Evolutionary conservation across 2,888 invertebrate species (phyloP), one percentile per base, ranked within the genome.

Genomic region (Macroteleia sp.): DNA sequence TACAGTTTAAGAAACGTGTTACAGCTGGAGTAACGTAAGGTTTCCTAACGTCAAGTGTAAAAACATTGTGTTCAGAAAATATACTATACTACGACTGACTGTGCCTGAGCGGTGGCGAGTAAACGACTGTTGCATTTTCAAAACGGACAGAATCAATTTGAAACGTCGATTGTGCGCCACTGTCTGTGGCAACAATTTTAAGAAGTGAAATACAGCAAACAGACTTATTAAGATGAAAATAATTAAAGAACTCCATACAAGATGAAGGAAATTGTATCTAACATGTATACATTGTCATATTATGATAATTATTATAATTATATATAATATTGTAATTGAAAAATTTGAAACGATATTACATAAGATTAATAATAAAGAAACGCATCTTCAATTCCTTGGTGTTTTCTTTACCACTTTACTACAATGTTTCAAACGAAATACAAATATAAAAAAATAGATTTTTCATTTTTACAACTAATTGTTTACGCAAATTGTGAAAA

Each of bases 31-130:
- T 90, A 90, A 90, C 86, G 87, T 91, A 91, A 91, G 78, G 88
- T 91, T 91, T 91, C 91, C 91, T 91, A 90, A 91, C 86, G 90
- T 91, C 89, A 89, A 89, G 87, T 90, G 89, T 91, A 91, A 91
- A 90, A 90, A 91, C 87, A 91, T 91, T 91, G 91, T 91, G 91
- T 91, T 91, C 91, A 91, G 89, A 90, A 88, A 90, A 89, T 89
- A 90, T 90, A 90, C 90, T 90, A 90, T 88, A 90, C 90, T 90
- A 91, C 88, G 91, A 91, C 91, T 91, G 91, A 90, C 89, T 86
- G 81, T 86, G 88, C 88, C 86, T 84, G 86, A 82, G 80, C 85
- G 77, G 86, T 85, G 87, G 85, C 83, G 82, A 85, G 86, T 87
- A 85, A 86, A 83, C 86, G 86, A 87, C 86, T 66, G 74, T 78